A percentile compares a stretch with the other conserved stretches of the same genome.
phyloP scores from a whole-genome alignment of 2,113 vertebrate genomes.

The Junco hyemalis region DNA sequence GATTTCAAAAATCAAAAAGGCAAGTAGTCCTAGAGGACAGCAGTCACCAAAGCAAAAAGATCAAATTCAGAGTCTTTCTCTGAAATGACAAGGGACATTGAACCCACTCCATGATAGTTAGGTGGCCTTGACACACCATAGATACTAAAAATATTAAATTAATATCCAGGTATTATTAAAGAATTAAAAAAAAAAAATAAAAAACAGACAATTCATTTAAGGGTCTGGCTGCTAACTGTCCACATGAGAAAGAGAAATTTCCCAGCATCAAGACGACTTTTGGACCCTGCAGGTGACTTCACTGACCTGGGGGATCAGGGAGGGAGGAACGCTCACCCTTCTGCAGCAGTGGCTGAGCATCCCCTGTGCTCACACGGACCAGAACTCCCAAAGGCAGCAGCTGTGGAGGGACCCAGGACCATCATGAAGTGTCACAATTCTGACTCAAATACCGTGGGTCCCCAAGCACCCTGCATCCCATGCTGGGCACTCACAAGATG shows the following conservation, averaged over 20 bases:
- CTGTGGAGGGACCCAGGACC: neutral
- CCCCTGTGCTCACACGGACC: neutral
- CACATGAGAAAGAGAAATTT: neutral
- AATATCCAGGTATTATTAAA: neutral
- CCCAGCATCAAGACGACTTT: neutral
- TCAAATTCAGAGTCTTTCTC: neutral
- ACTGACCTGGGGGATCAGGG: rapidly evolving
- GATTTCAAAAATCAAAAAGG: neutral
- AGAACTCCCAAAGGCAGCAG: neutral
- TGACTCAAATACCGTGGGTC: neutral
- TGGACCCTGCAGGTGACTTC: neutral
- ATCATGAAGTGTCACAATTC: neutral
- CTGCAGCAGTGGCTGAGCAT: neutral
- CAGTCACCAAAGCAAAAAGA: neutral
- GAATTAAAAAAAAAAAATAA: neutral
- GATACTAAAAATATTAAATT: neutral
- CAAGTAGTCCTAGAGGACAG: neutral
- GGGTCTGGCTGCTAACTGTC: neutral
- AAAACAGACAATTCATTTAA: neutral
- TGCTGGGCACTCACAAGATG: neutral
- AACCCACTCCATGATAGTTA: neutral
- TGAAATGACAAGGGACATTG: neutral
- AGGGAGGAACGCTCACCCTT: neutral
- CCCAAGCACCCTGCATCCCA: neutral
- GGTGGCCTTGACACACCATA: neutral